Evolutionary conservation across 2,797 vertebrate species (phyloP), one percentile per base, ranked within the genome.

Genomic region (Paratrypauchen microcephalus): DNA sequence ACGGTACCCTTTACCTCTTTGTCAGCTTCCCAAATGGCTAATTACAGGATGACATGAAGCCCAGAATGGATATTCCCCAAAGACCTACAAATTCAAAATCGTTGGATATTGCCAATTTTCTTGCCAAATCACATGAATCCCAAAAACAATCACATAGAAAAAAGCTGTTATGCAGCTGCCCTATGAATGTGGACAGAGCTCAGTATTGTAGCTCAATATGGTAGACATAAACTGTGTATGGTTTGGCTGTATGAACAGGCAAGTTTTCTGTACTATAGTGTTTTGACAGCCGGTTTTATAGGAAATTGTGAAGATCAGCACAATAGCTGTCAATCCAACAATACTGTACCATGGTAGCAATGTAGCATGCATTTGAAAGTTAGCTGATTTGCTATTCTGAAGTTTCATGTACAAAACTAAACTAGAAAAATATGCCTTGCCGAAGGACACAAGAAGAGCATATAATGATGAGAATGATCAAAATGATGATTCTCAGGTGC

Each of bases 61-160:
- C 32, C 59, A 39, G 61, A 63, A 47, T 47, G 39, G 61, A 63
- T 47, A 26, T 45, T 63, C 61, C 61, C 61, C 45, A 47, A 63
- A 63, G 61, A 63, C 39, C 39, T 7, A 62, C 19, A 62, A 60
- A 45, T 47, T 63, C 39, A 41, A 26, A 47, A 47, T 45, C 1
- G 21, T 16, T 47, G 39, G 21, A 63, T 24, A 61, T 61, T 36
- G 30, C n/a, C 59, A n/a, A 39, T 61, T 61, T 61, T 39, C 30
- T 24, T 39, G 39, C 39, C 61, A 63, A 63, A 45, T 60, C 58
- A 60, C 58, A 60, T 28, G 13, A 13, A 36, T 24, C 39, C n/a
- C 12, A 45, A 23, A 36, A 47, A 63, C 24, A 65, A 26, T 28
- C 24, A 65, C 24, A 39, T 13, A 47, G 9, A 26, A 50, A 41